These are phyloP conservation scores for Eupithecia abbreviata DNA, from an alignment of 2,888 invertebrate genomes.

Conservation along the genomic window DNA sequence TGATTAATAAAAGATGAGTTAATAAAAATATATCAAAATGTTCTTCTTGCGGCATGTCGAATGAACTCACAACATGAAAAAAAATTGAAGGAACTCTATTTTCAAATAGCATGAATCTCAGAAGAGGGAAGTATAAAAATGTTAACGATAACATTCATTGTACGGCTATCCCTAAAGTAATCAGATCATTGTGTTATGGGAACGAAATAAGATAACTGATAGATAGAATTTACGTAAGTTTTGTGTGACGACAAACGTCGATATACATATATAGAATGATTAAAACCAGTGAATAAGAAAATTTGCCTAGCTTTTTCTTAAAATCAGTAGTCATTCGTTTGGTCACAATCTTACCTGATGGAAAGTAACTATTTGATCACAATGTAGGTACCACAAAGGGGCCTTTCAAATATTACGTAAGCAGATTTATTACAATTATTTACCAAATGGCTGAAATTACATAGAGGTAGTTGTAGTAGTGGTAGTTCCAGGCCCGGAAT, in stretches of 20 bases:
- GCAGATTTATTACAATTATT: too few relatives aligned
- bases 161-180: not conserved
- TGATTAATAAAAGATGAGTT: too few relatives aligned
- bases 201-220: not conserved
- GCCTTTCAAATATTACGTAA: too few relatives aligned
- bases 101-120: not conserved
- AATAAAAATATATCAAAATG: too few relatives aligned
- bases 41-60: not conserved
- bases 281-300: not conserved
- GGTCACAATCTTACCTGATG: too few relatives aligned
- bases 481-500: too few relatives aligned
- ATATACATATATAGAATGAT: not conserved
- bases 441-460: too few relatives aligned
- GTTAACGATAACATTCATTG: constrained; percentile 1
- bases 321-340: too few relatives aligned
- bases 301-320: too few relatives aligned
- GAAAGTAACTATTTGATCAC: too few relatives aligned
- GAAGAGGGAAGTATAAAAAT: not conserved
- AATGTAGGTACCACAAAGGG: too few relatives aligned
- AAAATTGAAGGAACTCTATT: not conserved
- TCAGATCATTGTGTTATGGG: not conserved
- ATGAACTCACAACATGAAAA: not conserved
- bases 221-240: not conserved
- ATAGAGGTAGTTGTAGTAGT: too few relatives aligned
- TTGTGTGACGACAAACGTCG: not conserved